These are phyloP conservation scores for Heliconius cydno DNA, from an alignment of 2,888 invertebrate genomes.

Conservation along the genomic window DNA sequence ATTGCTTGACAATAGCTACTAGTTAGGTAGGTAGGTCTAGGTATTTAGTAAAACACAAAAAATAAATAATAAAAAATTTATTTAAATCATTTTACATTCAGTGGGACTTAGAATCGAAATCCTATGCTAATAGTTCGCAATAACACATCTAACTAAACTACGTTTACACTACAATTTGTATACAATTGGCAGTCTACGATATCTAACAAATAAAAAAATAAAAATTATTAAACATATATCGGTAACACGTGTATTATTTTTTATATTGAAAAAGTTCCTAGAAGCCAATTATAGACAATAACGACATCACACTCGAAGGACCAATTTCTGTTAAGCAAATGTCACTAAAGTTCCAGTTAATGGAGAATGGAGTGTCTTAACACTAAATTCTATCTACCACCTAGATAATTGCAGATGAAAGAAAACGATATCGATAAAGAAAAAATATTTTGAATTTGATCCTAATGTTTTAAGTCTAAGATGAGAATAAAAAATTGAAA, in stretches of 20 bases:
- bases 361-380: not conserved
- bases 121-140: slow-evolving; percentile 49
- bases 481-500: too few relatives aligned
- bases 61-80: slow-evolving; percentile 38
- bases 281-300: slow-evolving; percentile 31
- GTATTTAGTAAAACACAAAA: slow-evolving; percentile 2
- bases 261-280: slow-evolving; percentile 2
- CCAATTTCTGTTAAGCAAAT: not conserved
- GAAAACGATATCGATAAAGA: not conserved
- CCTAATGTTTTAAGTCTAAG: not conserved
- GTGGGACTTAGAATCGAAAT: slow-evolving; percentile 47
- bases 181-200: slow-evolving; percentile 35
- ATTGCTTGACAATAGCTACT: too few relatives aligned
- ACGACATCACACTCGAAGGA: slow-evolving; percentile 27
- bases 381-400: not conserved
- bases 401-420: not conserved
- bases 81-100: slow-evolving; percentile 37
- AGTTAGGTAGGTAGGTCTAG: too few relatives aligned
- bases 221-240: slow-evolving; percentile 5
- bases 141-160: slow-evolving; percentile 47
- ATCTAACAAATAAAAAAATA: slow-evolving; percentile 5
- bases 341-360: not conserved
- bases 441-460: not conserved
- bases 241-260: not conserved
- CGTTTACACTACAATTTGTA: slow-evolving; percentile 41